Evolutionary conservation across 2,113 vertebrate genomes (phyloP), one percentile per base, ranked within the genome.

Genomic region (human (Homo sapiens)): DNA sequence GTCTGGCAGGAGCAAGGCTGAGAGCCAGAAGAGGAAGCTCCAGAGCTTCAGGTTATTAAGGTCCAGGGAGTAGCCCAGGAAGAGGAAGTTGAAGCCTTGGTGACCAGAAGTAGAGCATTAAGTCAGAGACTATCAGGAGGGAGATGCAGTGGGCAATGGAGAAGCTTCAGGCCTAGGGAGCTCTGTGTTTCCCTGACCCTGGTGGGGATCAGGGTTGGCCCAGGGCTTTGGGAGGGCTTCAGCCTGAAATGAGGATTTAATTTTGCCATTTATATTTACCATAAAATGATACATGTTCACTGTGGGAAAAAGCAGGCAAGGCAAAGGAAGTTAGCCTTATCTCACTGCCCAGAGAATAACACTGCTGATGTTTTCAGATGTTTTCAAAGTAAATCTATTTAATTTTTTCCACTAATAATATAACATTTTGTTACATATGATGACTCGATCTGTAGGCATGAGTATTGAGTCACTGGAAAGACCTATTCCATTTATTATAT

Each of bases 331-430:
- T 79, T 81, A 83, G 45, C 45, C 2, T 45, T 45, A 48, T 59
- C 57, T 95, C 59, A 73, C 38, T 61, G 30, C 50, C 45, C 81
- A 83, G 48, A 78, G 43, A 80, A 59, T 86, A 87, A 66, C 25
- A 20, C 14, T 68, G 14, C 59, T 76, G 59, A 2, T 70, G 75
- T 79, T 78, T 96, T 81, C 59, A 97, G 52, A 94, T 20, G 38
- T 84, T 82, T 96, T 92, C 55, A 55, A 73, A 88, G 16, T 81
- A 94, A 81, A 85, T 83, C 40, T 66, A 27, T 43, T 93, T 95
- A n/a, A 38, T 59, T 6, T 94, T 95, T 93, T 95, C 43, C 1
- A 6, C 43, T 70, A 92, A 43, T 66, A 40, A 61, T 23, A 14
- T 38, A 78, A 12, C 38, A 18, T 57, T 92, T 89, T 57, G 32